These are phyloP conservation scores for Miniopterus natalensis DNA, from an alignment of 2,113 vertebrate species.

Conservation along the genomic window DNA sequence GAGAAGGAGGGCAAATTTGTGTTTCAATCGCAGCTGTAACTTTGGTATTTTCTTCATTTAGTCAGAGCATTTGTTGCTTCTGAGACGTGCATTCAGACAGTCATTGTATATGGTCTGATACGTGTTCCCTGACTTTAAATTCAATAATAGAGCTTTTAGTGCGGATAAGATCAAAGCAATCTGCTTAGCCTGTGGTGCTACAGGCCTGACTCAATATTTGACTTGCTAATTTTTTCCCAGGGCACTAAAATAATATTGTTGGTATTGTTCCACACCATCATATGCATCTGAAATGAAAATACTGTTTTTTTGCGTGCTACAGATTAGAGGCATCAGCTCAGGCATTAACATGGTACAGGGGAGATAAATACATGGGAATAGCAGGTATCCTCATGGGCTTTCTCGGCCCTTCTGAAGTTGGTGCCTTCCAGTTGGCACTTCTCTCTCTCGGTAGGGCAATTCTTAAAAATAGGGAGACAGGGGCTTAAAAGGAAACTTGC, in stretches of 20 bases:
- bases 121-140: conserved; percentile 91
- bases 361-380: neutral
- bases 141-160: conserved; percentile 92
- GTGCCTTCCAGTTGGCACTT: fast-evolving
- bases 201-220: conserved; percentile 93
- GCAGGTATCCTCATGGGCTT: neutral
- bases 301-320: conserved; percentile 53
- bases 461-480: conserved; percentile 26
- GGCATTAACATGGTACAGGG: conserved; percentile 14
- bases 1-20: conserved; percentile 70
- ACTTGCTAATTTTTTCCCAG: conserved; percentile 95
- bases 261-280: conserved; percentile 88
- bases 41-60: conserved; percentile 87
- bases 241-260: conserved; percentile 91
- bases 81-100: conserved; percentile 84
- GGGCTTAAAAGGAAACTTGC: neutral
- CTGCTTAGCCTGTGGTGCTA: conserved; percentile 91
- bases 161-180: conserved; percentile 94
- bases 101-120: conserved; percentile 89
- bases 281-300: conserved; percentile 84
- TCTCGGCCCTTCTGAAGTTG: neutral
- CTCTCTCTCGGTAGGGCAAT: neutral
- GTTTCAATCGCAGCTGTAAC: conserved; percentile 78
- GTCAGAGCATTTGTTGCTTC: conserved; percentile 86
- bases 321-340: conserved; percentile 29